Evolutionary conservation across 2,113 vertebrate species (phyloP), one percentile per base, ranked within the genome.

Genomic region (Hydropotes inermis): DNA sequence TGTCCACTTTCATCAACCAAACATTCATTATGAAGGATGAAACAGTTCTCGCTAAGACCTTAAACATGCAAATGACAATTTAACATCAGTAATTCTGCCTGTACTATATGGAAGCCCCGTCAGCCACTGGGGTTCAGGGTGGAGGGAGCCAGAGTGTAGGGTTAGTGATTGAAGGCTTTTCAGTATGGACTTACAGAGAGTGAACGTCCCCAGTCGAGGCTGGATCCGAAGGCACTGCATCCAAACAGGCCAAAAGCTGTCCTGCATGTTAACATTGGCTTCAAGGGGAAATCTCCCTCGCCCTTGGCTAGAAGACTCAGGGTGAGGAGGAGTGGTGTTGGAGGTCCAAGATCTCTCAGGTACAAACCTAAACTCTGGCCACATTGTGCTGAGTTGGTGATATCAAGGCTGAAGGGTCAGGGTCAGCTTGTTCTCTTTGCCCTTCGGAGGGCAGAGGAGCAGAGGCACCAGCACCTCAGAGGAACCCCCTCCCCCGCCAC

Each of bases 21-120:
- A 28, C 23, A 55, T 36, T 28, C 43, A 55, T 82, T 88, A n/a
- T 43, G 57, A 70, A 90, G 43, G 50, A 83, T 27, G 60, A 82
- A 87, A 57, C 82, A 19, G 27, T 45, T 57, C 61, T 33, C 76
- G 19, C 47, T 33, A 9, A 47, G 92, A 52, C n/a, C 61, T 93
- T 94, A 85, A 58, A 30, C 58, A 95, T 28, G 15, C 36, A 93
- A 82, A 84, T 55, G 67, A 52, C n/a, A 33, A 39, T 61, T 76
- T 57, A 54, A 47, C 7, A 16, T 25, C 28, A 89, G 83, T 27
- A 47, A 81, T 33, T 39, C 60, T 94, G 78, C 43, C 36, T 79
- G 50, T 14, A 2, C 2, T 3, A 6, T 45, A 28, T 13, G 23
- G 28, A 8, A 52, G 25, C 33, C 13, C 11, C 27, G 9, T 61